Percentiles rank a stretch among this genome's conserved stretches.
These are phyloP conservation scores for Alethe diademata DNA, from an alignment of 2,113 vertebrate species.

Conservation along the genomic window DNA sequence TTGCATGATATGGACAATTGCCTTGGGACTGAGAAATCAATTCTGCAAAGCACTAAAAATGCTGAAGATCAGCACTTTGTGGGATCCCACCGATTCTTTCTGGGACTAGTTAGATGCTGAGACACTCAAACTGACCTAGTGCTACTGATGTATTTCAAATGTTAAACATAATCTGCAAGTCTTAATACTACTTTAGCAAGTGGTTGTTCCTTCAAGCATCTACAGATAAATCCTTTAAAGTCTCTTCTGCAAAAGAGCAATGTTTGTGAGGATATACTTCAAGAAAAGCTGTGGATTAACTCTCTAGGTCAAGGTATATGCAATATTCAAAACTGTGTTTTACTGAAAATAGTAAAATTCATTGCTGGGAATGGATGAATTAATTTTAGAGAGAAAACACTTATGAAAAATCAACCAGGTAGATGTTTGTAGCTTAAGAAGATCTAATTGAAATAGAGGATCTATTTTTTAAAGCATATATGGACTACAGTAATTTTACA, in stretches of 20 bases:
- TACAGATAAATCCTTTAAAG: neutral
- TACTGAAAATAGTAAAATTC: neutral
- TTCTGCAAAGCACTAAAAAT: slow-evolving; percentile 19
- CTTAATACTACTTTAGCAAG: neutral
- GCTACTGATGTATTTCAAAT: slow-evolving; percentile 30
- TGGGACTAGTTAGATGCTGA: neutral
- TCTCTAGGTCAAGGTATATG: neutral
- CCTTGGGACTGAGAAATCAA: slow-evolving; percentile 25
- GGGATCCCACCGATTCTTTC: neutral
- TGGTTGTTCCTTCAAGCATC: neutral
- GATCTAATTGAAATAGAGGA: neutral
- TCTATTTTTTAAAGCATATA: neutral
- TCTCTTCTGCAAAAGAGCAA: neutral
- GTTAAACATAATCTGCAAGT: neutral
- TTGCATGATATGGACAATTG: slow-evolving; percentile 44
- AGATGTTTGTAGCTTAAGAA: neutral
- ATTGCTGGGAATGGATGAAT: neutral
- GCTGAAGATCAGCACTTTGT: slow-evolving; percentile 29
- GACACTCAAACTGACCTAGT: neutral
- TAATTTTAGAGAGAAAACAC: neutral
- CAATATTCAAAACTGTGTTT: neutral
- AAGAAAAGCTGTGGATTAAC: neutral
- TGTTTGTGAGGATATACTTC: neutral
- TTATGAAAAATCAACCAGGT: neutral
- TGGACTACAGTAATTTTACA: neutral